Percentiles rank a stretch among this genome's conserved stretches.
Conservation (phyloP, 2,797 vertebrate genomes). For the Cottoperca gobio region DNA sequence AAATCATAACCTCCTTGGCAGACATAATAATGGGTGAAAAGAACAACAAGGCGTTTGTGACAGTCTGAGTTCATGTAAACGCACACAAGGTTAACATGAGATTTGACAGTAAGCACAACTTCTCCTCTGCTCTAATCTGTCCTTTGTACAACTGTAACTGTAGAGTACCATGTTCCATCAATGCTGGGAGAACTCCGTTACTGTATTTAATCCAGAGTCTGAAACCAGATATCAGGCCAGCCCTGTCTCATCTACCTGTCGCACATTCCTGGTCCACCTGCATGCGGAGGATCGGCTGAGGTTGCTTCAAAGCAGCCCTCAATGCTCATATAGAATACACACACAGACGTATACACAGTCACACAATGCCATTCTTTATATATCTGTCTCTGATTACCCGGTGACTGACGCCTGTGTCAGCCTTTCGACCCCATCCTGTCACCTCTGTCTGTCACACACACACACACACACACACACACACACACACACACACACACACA, state of each 20-base stretch:
- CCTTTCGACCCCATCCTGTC: conserved; percentile 34
- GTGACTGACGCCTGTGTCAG: conserved; percentile 49
- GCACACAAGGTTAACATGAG: conserved; percentile 24
- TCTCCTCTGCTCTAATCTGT: conserved; percentile 40
- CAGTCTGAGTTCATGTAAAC: conserved; percentile 27
- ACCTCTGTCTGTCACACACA: conserved; percentile 25
- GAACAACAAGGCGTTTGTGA: conserved; percentile 32
- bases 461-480: conserved; percentile 15
- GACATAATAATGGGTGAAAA: background rate
- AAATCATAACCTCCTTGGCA: too few species aligned
- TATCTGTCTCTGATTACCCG: conserved; percentile 51
- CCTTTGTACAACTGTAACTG: conserved; percentile 57
- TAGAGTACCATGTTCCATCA: conserved; percentile 53
- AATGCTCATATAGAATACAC: conserved; percentile 16
- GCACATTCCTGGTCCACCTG: conserved; percentile 62
- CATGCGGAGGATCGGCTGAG: conserved; percentile 12
- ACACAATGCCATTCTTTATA: conserved; percentile 48
- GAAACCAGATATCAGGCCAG: conserved; percentile 70
- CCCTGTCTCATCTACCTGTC: conserved; percentile 48
- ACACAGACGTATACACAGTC: conserved; percentile 37
- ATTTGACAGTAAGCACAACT: conserved; percentile 42
- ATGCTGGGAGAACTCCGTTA: conserved; percentile 34
- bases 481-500: conserved; percentile 12
- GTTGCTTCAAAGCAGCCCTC: conserved; percentile 34
- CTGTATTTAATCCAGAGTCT: conserved; percentile 65